Evolutionary conservation across 2,888 invertebrate genomes (phyloP).

Genomic region (Cybosia mesomella): DNA sequence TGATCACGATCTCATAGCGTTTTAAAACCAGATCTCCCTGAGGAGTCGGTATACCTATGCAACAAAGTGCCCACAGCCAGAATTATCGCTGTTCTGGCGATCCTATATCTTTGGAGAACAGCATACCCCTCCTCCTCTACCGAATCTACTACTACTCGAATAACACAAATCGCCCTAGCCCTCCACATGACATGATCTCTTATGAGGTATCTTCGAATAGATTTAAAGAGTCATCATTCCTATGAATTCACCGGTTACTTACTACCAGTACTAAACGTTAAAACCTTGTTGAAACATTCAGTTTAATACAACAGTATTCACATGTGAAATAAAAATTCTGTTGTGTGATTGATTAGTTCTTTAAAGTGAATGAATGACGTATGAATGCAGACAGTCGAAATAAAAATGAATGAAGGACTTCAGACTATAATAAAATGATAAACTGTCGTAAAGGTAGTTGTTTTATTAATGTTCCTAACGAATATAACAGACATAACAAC

Average conservation of each 20-base stretch:
- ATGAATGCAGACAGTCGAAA: slow-evolving; percentile 19
- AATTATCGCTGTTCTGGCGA: no score
- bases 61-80: no score
- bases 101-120: no score
- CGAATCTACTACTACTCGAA: no score
- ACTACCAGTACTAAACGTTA: background rate
- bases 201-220: no score
- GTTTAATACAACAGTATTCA: background rate
- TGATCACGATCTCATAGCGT: background rate
- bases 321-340: background rate
- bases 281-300: no score
- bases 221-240: background rate
- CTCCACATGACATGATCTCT: no score
- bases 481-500: slow-evolving; percentile 38
- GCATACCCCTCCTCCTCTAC: no score
- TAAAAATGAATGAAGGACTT: slow-evolving; percentile 37
- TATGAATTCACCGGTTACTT: background rate
- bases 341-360: background rate
- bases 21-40: background rate
- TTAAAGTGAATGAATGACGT: slow-evolving; percentile 9
- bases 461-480: slow-evolving; percentile 31
- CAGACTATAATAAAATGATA: slow-evolving; percentile 21
- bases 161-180: no score
- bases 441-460: slow-evolving; percentile 18
- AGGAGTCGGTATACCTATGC: no score